Base-by-base conservation (phyloP, 2,113 vertebrate genomes). In the Mellivora capensis region DNA sequence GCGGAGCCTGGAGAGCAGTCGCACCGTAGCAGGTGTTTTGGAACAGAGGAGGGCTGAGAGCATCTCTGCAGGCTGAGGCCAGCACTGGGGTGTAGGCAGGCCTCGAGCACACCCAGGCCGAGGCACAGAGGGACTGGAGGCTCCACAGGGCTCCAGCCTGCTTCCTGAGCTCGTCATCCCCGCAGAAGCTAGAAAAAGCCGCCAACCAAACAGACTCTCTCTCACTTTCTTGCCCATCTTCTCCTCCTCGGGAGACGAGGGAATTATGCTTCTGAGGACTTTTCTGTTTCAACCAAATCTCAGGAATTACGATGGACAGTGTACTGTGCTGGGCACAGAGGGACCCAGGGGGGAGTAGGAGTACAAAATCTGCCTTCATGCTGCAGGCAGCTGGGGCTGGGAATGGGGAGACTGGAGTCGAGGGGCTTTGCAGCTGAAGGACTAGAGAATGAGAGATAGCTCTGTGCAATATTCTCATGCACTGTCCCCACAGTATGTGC, bases 401-500 rank as follows among this genome's bases (percentile, higher is more conserved):
- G 25, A 31, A 31, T n/a, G 25, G 62, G n/a, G 25, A 39, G 18
- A 0, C 1, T 25, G 69, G 34, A 39, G 62, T 13, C n/a, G 15
- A 61, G 27, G 67, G 57, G 7, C 1, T 13, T 59, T 25, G 39
- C 2, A 23, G 67, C 4, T 7, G 54, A 79, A 27, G 34, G n/a
- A 64, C 14, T 9, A 12, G 21, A 54, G 52, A 31, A 37, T 84
- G 1, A 44, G 47, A 76, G 67, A 29, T 20, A 39, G 14, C 34
- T 39, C 3, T 3, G 7, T 39, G 27, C 0, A 1, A 21, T 37
- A 3, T 14, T 29, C n/a, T 25, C 31, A 39, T 0, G 1, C 14
- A 2, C 13, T 3, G 2, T 2, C 6, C 21, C 21, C 10, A 0
- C 6, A 1, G 27, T 5, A 0, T 1, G 0, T 1, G 8, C 61